Percentiles rank a stretch among this genome's conserved stretches.
Evolutionary conservation across 1,140 invertebrate species (phyloP).

Genomic region (Alviniconcha marisindica): DNA sequence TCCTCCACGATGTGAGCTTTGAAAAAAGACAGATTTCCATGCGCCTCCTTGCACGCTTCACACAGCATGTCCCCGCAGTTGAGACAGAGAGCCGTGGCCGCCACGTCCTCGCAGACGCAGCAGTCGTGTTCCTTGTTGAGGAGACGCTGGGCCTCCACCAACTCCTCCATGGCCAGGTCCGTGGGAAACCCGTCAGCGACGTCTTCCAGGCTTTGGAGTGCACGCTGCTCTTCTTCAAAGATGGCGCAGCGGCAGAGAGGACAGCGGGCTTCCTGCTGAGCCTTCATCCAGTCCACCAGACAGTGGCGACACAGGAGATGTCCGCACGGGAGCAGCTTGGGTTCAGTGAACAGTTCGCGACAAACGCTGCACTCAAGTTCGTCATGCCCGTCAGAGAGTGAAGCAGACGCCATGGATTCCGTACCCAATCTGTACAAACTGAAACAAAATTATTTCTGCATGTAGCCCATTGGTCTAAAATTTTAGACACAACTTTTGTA

Average conservation of each 20-base stretch:
- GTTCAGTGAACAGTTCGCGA: neutral
- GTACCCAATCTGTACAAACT: too few relatives aligned
- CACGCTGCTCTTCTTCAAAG: neutral
- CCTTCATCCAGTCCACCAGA: neutral
- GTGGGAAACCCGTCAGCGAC: constrained; percentile 4
- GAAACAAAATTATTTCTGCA: too few relatives aligned
- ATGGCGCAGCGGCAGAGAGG: neutral
- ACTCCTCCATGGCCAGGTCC: constrained; percentile 14
- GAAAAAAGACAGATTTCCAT: neutral
- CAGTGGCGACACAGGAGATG: neutral
- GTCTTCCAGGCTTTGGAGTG: neutral
- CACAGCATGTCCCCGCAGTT: constrained; percentile 13
- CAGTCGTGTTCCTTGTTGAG: constrained; percentile 20
- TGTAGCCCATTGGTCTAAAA: too few relatives aligned
- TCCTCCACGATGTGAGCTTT: neutral
- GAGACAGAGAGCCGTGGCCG: neutral
- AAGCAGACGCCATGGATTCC: too few relatives aligned
- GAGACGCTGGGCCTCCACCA: neutral
- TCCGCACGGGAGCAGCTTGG: neutral
- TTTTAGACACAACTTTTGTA: too few relatives aligned
- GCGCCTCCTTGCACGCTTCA: neutral
- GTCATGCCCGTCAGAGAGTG: too few relatives aligned
- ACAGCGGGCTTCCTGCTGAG: neutral
- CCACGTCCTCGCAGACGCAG: constrained; percentile 19
- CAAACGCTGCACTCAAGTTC: neutral